Evolutionary conservation across 2,113 vertebrate species (phyloP).

Genomic region (Australoheros scitulus): DNA sequence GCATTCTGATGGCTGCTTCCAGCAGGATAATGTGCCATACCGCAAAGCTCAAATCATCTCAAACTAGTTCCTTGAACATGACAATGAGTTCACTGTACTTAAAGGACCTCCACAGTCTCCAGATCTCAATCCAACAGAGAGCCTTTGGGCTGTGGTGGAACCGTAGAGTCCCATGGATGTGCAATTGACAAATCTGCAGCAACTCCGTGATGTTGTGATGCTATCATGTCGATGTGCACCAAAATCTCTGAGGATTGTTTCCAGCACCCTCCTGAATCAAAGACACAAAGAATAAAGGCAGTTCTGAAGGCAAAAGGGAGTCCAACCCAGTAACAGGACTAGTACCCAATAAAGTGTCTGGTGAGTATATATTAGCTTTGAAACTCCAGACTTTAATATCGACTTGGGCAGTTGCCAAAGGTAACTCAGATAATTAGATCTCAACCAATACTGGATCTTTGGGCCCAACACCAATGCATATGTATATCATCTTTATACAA

Average conservation of each 20-base stretch:
- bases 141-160: neutral
- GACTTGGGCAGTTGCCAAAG: neutral
- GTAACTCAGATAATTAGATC: neutral
- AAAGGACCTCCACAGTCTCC: neutral
- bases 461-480: neutral
- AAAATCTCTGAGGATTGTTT: neutral
- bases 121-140: neutral
- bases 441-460: neutral
- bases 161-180: neutral
- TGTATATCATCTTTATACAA: neutral
- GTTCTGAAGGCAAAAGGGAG: neutral
- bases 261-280: neutral
- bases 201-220: neutral
- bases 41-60: neutral
- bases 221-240: neutral
- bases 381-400: neutral
- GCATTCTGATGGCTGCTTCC: neutral
- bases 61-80: neutral
- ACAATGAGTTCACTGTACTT: neutral
- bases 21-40: neutral
- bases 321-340: neutral
- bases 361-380: slow-evolving; percentile 3
- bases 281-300: neutral
- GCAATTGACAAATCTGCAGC: no score
- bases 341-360: neutral